Evolutionary conservation across 2,888 invertebrate genomes (phyloP), one percentile per base, ranked within the genome.

Genomic region (Luffia ferchaultella): DNA sequence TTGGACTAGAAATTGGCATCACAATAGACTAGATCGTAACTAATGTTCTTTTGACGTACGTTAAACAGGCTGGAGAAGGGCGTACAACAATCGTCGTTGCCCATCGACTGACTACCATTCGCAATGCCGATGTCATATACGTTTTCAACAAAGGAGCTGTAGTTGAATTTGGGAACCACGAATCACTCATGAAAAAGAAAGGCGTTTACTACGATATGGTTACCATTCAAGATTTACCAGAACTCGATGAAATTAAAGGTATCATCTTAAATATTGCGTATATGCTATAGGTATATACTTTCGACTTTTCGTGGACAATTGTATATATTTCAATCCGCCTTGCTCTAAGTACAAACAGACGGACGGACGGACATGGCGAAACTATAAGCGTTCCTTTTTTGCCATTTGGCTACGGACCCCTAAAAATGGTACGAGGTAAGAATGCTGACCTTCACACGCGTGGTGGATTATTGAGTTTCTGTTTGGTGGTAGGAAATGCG

Each of bases 31-130:
- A n/a, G n/a, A n/a, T n/a, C n/a, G n/a, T n/a, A n/a, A n/a, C n/a
- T n/a, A n/a, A n/a, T n/a, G n/a, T n/a, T n/a, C n/a, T n/a, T n/a
- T n/a, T n/a, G n/a, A n/a, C n/a, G n/a, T n/a, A n/a, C n/a, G n/a
- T 18, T 50, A 56, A 62, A 17, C 57, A 90, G 89, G 91, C 89
- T 2, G 88, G 89, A 62, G 76, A 88, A 76, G 91, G 90, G 46
- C 85, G 93, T 50, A 93, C 93, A 0, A 93, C 93, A 0, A 85
- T 93, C 9, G 90, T 93, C 18, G 90, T 93, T 9, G 93, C 93
- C 0, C 93, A 93, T 67, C 85, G 93, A 49, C 74, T 93, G 16
- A 88, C 91, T 0, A 93, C 93, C 0, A 91, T 93, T 50, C 79
- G 90, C 52, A 86, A 88, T 54, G 93, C 91, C 0, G 89, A 92